A percentile compares a stretch with the other conserved stretches of the same genome.
These are phyloP conservation scores for Linepithema humile DNA, from an alignment of 1,140 invertebrate species.

Conservation along the genomic window DNA sequence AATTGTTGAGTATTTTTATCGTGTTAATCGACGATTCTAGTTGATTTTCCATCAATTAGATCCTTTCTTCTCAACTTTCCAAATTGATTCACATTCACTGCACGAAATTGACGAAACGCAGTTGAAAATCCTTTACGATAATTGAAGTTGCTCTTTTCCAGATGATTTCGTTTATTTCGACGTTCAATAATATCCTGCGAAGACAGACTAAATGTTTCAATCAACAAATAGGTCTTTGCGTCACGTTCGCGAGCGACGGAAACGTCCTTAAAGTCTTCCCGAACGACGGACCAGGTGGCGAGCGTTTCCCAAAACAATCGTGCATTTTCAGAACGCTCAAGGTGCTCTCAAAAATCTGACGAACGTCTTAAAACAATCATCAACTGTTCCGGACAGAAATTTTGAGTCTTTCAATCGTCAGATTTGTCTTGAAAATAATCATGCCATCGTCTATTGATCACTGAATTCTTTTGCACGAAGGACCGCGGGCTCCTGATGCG, in stretches of 20 bases:
- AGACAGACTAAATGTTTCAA: neutral
- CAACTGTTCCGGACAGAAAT: neutral
- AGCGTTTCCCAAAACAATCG: neutral
- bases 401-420: neutral
- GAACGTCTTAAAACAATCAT: neutral
- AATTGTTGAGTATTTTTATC: neutral
- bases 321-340: neutral
- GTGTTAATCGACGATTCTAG: neutral
- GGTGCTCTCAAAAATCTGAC: neutral
- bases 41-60: constrained; percentile 4
- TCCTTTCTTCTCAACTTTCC: neutral
- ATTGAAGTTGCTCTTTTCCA: neutral
- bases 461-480: neutral
- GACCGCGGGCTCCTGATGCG: neutral
- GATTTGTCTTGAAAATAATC: neutral
- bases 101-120: neutral
- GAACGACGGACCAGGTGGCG: neutral
- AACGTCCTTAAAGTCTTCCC: neutral
- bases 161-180: neutral
- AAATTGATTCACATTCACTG: constrained; percentile 32
- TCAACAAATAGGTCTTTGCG: neutral
- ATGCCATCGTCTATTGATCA: neutral
- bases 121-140: neutral
- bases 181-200: neutral
- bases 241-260: neutral